Evolutionary conservation across 2,113 vertebrate genomes (phyloP).

Genomic region (Nettapus auritus): DNA sequence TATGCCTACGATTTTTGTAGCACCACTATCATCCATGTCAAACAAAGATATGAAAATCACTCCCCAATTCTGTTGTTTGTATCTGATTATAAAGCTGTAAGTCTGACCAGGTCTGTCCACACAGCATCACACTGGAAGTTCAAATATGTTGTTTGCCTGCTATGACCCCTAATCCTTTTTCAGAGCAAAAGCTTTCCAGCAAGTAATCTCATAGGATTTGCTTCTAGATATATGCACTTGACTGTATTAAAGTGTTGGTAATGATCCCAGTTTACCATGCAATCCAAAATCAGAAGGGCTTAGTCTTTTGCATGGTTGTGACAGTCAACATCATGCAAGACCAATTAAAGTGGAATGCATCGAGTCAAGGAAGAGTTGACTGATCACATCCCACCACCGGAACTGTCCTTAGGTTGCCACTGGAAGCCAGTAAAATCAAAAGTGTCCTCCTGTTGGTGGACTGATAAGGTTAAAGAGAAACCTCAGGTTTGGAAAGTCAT

Average conservation of each 20-base stretch:
- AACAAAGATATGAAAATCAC: background rate
- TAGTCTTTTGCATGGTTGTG: background rate
- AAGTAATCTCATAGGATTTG: slow-evolving; percentile 31
- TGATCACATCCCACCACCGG: background rate
- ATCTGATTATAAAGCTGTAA: background rate
- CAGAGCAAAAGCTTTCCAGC: slow-evolving; percentile 40
- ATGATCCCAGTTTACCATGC: background rate
- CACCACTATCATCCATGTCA: background rate
- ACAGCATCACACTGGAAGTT: background rate
- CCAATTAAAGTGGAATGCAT: background rate
- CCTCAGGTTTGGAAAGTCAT: background rate
- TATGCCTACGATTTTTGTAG: background rate
- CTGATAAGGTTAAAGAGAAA: background rate
- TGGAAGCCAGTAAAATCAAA: background rate
- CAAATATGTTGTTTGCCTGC: background rate
- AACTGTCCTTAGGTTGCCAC: background rate
- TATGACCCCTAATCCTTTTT: slow-evolving; percentile 27
- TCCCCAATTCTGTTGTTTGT: background rate
- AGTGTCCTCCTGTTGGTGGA: background rate
- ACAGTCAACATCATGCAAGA: background rate
- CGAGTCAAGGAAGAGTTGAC: background rate
- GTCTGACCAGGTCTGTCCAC: background rate
- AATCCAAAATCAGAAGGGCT: slow-evolving; percentile 18
- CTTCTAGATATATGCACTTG: slow-evolving; percentile 21
- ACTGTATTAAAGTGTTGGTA: background rate